Base-by-base conservation (phyloP, 2,888 invertebrate species). In the Mythimna lalbum region DNA sequence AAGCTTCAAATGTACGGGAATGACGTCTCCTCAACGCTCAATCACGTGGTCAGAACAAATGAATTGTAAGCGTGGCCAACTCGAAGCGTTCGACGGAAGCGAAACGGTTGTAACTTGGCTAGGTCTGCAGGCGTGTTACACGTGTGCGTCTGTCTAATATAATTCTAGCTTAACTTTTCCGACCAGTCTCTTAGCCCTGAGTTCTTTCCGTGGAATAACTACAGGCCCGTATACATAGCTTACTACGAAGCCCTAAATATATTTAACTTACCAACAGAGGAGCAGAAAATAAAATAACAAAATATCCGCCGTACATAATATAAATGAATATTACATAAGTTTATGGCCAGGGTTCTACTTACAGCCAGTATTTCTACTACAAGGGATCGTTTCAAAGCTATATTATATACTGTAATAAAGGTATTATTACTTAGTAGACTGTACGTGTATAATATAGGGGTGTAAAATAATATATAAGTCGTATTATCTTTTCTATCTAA, bases 301-400 rank as follows among this genome's bases (percentile, higher is more conserved):
- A 63, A 55, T 81, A 63, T 63, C 17, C 27, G 6, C 14, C 47
- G 59, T 75, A 79, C 33, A 39, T 65, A 65, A 80, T 43, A 59
- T 75, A 80, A 66, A 75, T 59, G 33, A 76, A 60, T 68, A 76
- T 76, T 68, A 80, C 55, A 50, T 61, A 77, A 69, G 39, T 69
- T 81, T 76, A 77, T 64, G 19, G 17, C 33, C n/a, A 19, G n/a
- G 52, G 56, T 62, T 47, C 21, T 77, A 69, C 69, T 64, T 77
- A 61, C 53, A 23, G 56, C 31, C 52, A n/a, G 68, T 68, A 63
- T 52, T 60, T 33, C 67, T 47, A 33, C 59, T 68, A 56, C 77
- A 64, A n/a, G 63, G 81, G 61, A 76, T 17, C 31, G 36, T 80
- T 60, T 67, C 53, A 59, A 69, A 72, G 73, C 53, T 39, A 31